phyloP scores from a whole-genome alignment of 2,888 invertebrate species.

The Alcis repandata region DNA sequence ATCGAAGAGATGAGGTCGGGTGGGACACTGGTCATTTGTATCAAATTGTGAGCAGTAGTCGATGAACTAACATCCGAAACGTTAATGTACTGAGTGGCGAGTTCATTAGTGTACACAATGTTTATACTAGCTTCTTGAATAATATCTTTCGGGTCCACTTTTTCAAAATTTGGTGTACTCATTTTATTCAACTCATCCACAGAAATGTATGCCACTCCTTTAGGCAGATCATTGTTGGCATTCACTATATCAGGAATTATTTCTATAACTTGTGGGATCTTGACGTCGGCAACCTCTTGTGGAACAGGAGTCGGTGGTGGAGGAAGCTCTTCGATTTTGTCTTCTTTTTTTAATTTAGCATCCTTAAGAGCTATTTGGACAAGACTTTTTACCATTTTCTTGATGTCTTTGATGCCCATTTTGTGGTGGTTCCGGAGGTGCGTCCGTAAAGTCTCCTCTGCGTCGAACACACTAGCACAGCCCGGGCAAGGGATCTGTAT shows the following conservation, averaged over 20 bases:
- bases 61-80: constrained; percentile 63
- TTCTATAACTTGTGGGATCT: constrained; percentile 82
- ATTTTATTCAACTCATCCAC: constrained; percentile 80
- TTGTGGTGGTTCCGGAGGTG: constrained; percentile 90
- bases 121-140: constrained; percentile 83
- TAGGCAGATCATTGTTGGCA: constrained; percentile 69
- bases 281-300: constrained; percentile 67
- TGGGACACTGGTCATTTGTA: constrained; percentile 74
- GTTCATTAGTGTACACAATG: constrained; percentile 78
- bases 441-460: constrained; percentile 87
- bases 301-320: constrained; percentile 47
- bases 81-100: constrained; percentile 74
- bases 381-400: constrained; percentile 86
- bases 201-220: constrained; percentile 79
- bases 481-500: constrained; percentile 89
- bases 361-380: constrained; percentile 80
- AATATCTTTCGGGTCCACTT: constrained; percentile 80
- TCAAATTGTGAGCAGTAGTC: constrained; percentile 63
- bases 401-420: constrained; percentile 87
- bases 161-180: constrained; percentile 81
- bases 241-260: constrained; percentile 73
- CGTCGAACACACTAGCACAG: constrained; percentile 88
- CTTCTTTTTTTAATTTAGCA: constrained; percentile 77
- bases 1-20: constrained; percentile 82
- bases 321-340: constrained; percentile 51